Conservation (phyloP, 2,797 vertebrate species). For the Vespertilio murinus region DNA sequence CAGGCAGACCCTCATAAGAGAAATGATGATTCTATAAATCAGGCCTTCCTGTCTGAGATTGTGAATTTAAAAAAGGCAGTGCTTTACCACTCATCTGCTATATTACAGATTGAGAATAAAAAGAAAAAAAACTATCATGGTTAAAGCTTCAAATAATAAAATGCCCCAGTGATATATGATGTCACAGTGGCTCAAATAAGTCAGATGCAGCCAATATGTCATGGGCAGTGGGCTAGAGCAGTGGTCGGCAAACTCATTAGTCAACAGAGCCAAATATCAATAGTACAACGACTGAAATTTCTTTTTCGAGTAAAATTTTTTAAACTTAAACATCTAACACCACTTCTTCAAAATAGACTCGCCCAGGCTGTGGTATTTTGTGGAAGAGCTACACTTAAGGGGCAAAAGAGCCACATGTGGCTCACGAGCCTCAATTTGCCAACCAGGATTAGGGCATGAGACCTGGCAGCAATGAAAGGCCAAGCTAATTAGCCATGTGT, state of each 20-base stretch:
- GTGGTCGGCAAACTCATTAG: too few relatives aligned
- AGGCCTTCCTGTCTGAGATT: background rate
- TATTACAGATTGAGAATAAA: background rate
- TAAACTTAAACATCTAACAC: too few relatives aligned
- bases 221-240: background rate
- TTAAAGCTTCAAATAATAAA: slow-evolving; percentile 1
- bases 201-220: background rate
- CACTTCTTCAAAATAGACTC: too few relatives aligned
- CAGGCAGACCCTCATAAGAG: background rate
- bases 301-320: too few relatives aligned
- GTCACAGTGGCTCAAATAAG: background rate
- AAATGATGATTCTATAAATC: background rate
- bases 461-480: background rate
- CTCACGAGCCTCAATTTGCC: too few relatives aligned
- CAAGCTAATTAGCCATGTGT: background rate
- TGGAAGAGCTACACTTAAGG: too few relatives aligned
- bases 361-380: too few relatives aligned
- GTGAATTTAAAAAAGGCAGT: background rate
- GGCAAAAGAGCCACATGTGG: too few relatives aligned
- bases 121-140: background rate
- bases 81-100: background rate
- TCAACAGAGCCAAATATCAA: too few relatives aligned
- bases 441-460: background rate
- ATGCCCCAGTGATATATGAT: background rate
- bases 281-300: too few relatives aligned